These are phyloP conservation scores for Eulemur coronatus DNA, from an alignment of 2,797 vertebrate genomes.

Conservation along the genomic window DNA sequence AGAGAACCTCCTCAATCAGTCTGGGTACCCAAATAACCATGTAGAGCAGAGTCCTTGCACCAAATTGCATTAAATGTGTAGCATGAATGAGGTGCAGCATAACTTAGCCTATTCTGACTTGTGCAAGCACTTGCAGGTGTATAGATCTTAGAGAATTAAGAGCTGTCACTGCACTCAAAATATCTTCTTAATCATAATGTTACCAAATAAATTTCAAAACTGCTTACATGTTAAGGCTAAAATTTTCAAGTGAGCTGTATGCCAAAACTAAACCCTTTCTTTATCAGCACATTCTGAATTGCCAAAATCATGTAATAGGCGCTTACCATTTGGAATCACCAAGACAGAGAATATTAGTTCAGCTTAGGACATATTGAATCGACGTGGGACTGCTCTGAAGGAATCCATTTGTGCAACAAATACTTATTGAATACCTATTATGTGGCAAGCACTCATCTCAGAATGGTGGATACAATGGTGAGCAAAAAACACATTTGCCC, in stretches of 20 bases:
- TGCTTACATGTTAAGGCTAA: neutral
- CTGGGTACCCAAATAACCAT: neutral
- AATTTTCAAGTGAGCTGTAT: neutral
- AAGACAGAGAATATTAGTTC: neutral
- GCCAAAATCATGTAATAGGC: neutral
- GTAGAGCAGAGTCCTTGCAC: neutral
- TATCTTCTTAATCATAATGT: neutral
- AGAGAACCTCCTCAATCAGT: neutral
- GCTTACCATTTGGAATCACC: neutral
- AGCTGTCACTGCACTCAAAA: neutral
- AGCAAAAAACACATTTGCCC: neutral
- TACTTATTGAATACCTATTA: neutral
- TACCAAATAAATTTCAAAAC: slow-evolving; percentile 21
- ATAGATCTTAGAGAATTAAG: neutral
- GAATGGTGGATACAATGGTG: neutral
- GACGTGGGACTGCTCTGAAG: neutral
- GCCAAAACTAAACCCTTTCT: neutral
- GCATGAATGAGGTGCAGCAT: neutral
- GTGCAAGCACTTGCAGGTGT: neutral
- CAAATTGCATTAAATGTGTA: neutral
- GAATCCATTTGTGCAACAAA: neutral
- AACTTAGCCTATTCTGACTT: neutral
- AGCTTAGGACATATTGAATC: neutral
- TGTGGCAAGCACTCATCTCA: neutral
- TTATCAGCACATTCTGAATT: neutral